Conservation (phyloP, 92 coral and sea anemone genomes). For the Plumapathes pennacea region DNA sequence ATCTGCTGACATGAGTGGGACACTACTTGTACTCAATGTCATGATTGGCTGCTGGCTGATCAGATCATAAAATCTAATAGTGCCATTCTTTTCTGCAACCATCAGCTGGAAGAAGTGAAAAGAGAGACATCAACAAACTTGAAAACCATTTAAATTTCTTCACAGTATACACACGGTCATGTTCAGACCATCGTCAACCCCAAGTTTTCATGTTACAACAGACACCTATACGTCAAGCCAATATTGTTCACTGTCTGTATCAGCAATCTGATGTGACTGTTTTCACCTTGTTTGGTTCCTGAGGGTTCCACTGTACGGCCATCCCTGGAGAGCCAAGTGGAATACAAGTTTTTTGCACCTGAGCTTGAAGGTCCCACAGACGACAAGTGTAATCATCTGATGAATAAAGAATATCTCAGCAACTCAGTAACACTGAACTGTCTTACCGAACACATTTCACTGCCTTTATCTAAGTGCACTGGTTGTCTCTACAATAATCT, state of each 20-base stretch:
- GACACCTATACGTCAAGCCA: too few relatives aligned
- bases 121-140: too few relatives aligned
- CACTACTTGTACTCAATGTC: slow-evolving; percentile 77
- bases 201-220: too few relatives aligned
- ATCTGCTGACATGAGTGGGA: slow-evolving; percentile 89
- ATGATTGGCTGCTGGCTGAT: slow-evolving; percentile 93
- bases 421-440: too few relatives aligned
- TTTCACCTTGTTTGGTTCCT: slow-evolving; percentile 92
- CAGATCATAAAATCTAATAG: slow-evolving; percentile 85
- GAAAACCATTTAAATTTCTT: too few relatives aligned
- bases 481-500: not conserved
- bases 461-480: not conserved
- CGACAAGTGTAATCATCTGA: slow-evolving; percentile 95
- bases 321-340: slow-evolving; percentile 91
- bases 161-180: too few relatives aligned
- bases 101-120: slow-evolving; percentile 71
- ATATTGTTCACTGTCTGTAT: too few relatives aligned
- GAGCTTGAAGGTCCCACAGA: slow-evolving; percentile 91
- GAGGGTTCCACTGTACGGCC: slow-evolving; percentile 85
- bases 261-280: not conserved
- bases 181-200: too few relatives aligned
- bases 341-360: slow-evolving; percentile 73
- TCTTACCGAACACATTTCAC: not conserved
- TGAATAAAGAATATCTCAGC: not conserved
- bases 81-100: slow-evolving; percentile 98